Evolutionary conservation across 2,888 invertebrate genomes (phyloP).

Genomic region (Diaprepes abbreviatus): DNA sequence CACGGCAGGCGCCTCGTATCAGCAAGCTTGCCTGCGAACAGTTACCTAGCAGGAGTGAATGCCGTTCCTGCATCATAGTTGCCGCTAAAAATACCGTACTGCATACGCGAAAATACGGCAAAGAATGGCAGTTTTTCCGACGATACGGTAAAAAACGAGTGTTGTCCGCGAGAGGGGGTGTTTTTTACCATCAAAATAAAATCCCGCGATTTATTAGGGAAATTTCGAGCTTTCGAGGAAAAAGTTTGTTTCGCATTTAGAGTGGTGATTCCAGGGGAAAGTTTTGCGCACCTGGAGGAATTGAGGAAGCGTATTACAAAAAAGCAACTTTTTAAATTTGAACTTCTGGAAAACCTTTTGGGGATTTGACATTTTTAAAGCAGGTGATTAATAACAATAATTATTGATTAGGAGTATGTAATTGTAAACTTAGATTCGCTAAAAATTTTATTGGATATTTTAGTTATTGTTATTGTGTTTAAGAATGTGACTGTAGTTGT

Average conservation of each 20-base stretch:
- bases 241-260: background rate
- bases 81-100: constrained; percentile 23
- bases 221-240: background rate
- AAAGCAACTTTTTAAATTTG: background rate
- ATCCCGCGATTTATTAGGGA: background rate
- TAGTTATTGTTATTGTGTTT: too few species aligned
- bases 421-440: too few species aligned
- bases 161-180: background rate
- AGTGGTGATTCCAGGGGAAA: background rate
- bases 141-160: background rate
- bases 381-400: background rate
- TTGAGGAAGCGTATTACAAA: too few species aligned
- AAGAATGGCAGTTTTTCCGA: constrained; percentile 10
- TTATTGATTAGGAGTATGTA: too few species aligned
- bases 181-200: background rate
- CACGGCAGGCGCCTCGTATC: constrained; percentile 16
- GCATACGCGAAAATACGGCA: constrained; percentile 14
- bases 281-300: background rate
- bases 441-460: too few species aligned
- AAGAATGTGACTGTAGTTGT: too few species aligned
- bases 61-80: constrained; percentile 4
- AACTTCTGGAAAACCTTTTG: background rate
- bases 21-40: constrained; percentile 32
- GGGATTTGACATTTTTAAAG: background rate
- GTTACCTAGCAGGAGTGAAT: constrained; percentile 37